Percentiles rank a stretch among this genome's conserved stretches.
Conservation (phyloP, 2,113 vertebrate genomes). For the Urocitellus parryii region DNA sequence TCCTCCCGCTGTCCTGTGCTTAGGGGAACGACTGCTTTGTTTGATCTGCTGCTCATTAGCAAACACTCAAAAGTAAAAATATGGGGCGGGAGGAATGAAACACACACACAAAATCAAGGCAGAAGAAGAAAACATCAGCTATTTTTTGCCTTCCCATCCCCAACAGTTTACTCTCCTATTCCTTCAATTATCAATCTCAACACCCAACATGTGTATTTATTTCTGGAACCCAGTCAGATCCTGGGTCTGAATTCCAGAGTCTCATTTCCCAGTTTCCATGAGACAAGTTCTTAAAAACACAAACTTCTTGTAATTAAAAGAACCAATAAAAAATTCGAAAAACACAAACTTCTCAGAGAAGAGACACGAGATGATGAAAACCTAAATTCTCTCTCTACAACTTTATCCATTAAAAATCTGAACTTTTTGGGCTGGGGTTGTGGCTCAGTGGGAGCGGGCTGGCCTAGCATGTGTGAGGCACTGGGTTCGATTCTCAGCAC, state of each 20-base stretch:
- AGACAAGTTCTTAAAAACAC: conserved; percentile 81
- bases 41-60: conserved; percentile 74
- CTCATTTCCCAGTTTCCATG: conserved; percentile 87
- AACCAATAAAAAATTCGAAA: not conserved
- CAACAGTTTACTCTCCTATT: conserved; percentile 56
- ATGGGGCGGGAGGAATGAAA: conserved; percentile 64
- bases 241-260: conserved; percentile 86
- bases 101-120: not conserved
- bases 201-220: conserved; percentile 71
- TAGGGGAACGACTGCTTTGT: conserved; percentile 82
- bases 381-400: not conserved
- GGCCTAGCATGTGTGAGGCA: too few relatives aligned
- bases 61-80: conserved; percentile 82
- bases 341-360: conserved; percentile 52
- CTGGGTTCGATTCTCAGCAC: too few relatives aligned
- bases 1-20: conserved; percentile 82
- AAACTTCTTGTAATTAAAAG: conserved; percentile 39
- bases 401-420: conserved; percentile 22
- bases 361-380: not conserved
- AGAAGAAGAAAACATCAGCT: conserved; percentile 57
- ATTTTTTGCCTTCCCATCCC: not conserved
- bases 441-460: too few relatives aligned
- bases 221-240: conserved; percentile 84
- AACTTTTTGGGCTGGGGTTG: conserved; percentile 34
- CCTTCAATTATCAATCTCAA: conserved; percentile 66